Conservation (phyloP, 2,888 invertebrate species). For the Drosophila dives region DNA sequence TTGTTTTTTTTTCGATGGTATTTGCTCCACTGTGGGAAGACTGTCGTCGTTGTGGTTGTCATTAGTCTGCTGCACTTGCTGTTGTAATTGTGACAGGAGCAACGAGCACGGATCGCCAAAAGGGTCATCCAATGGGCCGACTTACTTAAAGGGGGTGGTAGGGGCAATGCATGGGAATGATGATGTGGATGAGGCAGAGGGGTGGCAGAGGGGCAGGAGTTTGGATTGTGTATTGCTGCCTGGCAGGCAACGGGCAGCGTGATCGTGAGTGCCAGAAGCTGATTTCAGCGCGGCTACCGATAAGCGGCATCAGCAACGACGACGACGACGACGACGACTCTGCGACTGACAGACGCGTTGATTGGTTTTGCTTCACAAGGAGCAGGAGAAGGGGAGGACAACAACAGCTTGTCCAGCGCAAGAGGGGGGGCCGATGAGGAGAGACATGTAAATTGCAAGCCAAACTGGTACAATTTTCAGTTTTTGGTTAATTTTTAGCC, state of each 20-base stretch:
- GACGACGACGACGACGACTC: conserved; percentile 34
- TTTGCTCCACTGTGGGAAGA: conserved; percentile 45
- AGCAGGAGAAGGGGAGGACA: conserved; percentile 6
- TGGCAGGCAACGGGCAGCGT: conserved; percentile 37
- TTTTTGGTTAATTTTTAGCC: conserved; percentile 45
- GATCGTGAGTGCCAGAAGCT: conserved; percentile 84
- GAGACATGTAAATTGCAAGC: conserved; percentile 82
- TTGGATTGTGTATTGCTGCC: conserved; percentile 5
- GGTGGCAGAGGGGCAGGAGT: not conserved
- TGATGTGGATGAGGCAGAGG: not conserved
- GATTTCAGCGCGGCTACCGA: conserved; percentile 80
- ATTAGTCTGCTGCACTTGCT: conserved; percentile 78
- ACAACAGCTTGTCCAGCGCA: not conserved
- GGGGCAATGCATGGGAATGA: not conserved
- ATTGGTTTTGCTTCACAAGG: conserved; percentile 73
- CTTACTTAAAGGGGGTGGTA: conserved; percentile 11
- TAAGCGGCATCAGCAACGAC: conserved; percentile 67
- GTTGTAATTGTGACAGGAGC: conserved; percentile 82
- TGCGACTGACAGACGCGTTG: conserved; percentile 81
- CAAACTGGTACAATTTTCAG: conserved; percentile 69
- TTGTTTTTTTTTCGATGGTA: not conserved
- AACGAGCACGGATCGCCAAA: conserved; percentile 77
- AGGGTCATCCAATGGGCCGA: conserved; percentile 50
- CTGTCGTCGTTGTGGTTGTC: conserved; percentile 67
- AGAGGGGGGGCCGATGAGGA: conserved; percentile 8